phyloP scores from a whole-genome alignment of 2,888 invertebrate species.

The Oligia fasciuncula region DNA sequence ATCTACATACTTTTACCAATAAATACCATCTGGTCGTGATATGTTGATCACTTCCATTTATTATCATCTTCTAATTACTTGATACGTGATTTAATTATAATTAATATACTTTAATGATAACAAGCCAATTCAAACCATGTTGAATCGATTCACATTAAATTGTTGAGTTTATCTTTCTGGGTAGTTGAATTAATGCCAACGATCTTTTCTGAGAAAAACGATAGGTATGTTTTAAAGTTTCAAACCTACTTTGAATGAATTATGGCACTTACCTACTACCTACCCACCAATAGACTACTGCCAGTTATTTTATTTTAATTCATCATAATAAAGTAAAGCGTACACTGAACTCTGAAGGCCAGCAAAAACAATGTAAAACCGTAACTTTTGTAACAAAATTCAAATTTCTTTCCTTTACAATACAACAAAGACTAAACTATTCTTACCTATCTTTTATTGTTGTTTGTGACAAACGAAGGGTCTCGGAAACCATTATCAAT shows the following conservation, averaged over 20 bases:
- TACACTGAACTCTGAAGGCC: background rate
- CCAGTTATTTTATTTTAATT: background rate
- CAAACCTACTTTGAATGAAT: background rate
- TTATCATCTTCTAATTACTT: conserved; percentile 6
- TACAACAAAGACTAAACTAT: background rate
- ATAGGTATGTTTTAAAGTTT: conserved; percentile 3
- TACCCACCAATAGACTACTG: background rate
- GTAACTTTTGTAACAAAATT: background rate
- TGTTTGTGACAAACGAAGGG: background rate
- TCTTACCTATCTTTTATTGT: background rate
- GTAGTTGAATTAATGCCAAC: conserved; percentile 1
- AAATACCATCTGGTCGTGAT: background rate
- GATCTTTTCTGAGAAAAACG: conserved; percentile 25
- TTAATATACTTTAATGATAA: background rate
- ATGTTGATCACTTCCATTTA: background rate
- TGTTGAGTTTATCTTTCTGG: conserved; percentile 16
- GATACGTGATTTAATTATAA: conserved; percentile 2
- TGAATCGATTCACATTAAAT: background rate
- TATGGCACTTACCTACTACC: conserved; percentile 2
- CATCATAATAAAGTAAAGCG: background rate
- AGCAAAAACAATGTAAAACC: background rate
- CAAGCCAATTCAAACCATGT: background rate
- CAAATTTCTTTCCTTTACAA: background rate
- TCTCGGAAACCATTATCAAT: background rate
- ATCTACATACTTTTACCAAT: background rate